Evolutionary conservation across 2,113 vertebrate genomes (phyloP), one percentile per base, ranked within the genome.

Genomic region (Erinaceus europaeus): DNA sequence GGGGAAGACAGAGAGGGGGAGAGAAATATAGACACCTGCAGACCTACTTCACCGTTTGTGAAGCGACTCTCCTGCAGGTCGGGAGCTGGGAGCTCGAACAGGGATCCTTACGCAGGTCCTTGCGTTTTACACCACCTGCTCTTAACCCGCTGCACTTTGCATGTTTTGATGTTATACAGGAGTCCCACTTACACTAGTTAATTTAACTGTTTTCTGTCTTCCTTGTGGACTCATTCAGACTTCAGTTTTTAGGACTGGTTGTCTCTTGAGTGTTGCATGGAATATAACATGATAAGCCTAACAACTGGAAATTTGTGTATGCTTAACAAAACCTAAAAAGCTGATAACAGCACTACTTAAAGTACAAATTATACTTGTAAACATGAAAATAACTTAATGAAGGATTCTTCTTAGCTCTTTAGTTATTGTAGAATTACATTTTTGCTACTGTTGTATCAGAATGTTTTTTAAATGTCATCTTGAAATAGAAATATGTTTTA

Each of bases 371-470:
- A 65, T 10, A 59, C 29, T 77, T 81, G 29, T 74, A 77, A 59
- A 87, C 72, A 57, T 62, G 32, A 90, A 55, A 77, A 5, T 75
- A 80, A 81, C 1, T 72, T n/a, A n/a, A n/a, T n/a, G n/a, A n/a
- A 82, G n/a, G 21, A 59, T 78, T 67, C 32, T 20, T 44, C 1
- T 50, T 88, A 78, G 65, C 23, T 84, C 23, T 93, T 90, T 68
- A 76, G 21, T 89, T 91, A 85, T 55, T 87, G 40, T 32, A 67
- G 40, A 78, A 53, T 85, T 93, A 50, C 91, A 88, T 92, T 92
- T 93, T 92, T 90, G 83, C 86, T 89, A 86, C 68, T 88, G n/a
- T 76, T n/a, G n/a, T 78, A 12, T 46, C 79, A 90, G 57, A 87
- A 42, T 84, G 80, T 40, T 80, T 72, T 87, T 85, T 90, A 89